phyloP scores from a whole-genome alignment of 2,888 invertebrate genomes.

The Cephus pulcher region DNA sequence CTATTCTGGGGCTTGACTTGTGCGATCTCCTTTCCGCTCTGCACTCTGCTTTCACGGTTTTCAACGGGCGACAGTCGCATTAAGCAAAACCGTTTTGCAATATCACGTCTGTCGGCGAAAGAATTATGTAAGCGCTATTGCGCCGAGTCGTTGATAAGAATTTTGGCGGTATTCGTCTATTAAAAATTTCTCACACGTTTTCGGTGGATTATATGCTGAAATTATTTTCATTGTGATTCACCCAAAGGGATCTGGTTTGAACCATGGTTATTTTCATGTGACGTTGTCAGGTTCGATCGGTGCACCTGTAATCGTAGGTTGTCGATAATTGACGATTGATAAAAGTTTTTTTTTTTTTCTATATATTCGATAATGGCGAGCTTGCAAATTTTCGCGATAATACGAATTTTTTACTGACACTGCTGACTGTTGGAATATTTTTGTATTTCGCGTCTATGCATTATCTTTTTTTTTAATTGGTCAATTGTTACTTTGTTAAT shows the following conservation, averaged over 20 bases:
- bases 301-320: neutral
- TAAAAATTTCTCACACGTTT: neutral
- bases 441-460: neutral
- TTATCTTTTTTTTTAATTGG: neutral
- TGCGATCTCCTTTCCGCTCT: constrained; percentile 27
- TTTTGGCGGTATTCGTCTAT: neutral
- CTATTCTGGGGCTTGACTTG: constrained; percentile 14
- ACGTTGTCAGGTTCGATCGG: neutral
- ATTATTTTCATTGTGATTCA: neutral
- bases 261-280: neutral
- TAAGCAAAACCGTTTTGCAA: constrained; percentile 9
- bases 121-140: constrained; percentile 6
- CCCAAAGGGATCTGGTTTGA: neutral
- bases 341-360: neutral
- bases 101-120: neutral
- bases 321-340: neutral
- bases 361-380: neutral
- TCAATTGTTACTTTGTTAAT: neutral
- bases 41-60: constrained; percentile 14
- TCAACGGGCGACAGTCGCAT: constrained; percentile 5
- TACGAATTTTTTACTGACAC: neutral
- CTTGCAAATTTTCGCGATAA: neutral
- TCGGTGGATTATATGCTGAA: neutral
- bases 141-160: neutral
- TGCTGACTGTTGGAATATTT: neutral